These are phyloP conservation scores for Campylorhamphus procurvoides DNA, from an alignment of 2,113 vertebrate genomes.

Conservation along the genomic window DNA sequence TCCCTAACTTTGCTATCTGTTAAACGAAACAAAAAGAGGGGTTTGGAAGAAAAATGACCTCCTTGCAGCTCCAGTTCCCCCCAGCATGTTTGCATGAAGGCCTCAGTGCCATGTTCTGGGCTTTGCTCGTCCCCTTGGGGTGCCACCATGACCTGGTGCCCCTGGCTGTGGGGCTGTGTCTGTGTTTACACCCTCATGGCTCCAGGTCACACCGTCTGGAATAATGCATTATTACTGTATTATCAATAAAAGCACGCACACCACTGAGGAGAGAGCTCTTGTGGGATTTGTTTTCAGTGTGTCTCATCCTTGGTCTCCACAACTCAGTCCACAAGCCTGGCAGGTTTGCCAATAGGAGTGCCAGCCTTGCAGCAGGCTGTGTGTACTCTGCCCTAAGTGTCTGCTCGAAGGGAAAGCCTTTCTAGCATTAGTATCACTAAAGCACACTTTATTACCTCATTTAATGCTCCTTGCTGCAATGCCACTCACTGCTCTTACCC, in stretches of 20 bases:
- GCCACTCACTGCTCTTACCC: no score
- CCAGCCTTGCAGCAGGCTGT: not conserved
- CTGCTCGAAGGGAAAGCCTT: not conserved
- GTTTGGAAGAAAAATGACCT: not conserved
- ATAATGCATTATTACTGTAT: not conserved
- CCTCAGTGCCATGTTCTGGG: fast-evolving
- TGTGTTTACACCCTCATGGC: not conserved
- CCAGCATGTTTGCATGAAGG: not conserved
- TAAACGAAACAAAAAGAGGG: not conserved
- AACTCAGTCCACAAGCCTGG: not conserved
- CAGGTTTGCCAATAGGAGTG: not conserved
- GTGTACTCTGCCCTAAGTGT: fast-evolving
- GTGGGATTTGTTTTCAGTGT: not conserved
- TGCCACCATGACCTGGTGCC: not conserved
- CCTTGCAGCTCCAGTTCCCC: not conserved
- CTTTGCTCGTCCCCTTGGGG: not conserved
- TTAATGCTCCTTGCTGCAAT: not conserved
- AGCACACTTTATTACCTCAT: not conserved
- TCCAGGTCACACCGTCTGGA: not conserved
- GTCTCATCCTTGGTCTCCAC: not conserved
- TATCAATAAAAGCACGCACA: not conserved
- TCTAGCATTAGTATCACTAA: not conserved
- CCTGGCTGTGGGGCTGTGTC: not conserved
- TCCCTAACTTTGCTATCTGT: not conserved
- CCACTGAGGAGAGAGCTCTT: not conserved